phyloP scores from a whole-genome alignment of 2,113 vertebrate genomes.

The Garra rufa region DNA sequence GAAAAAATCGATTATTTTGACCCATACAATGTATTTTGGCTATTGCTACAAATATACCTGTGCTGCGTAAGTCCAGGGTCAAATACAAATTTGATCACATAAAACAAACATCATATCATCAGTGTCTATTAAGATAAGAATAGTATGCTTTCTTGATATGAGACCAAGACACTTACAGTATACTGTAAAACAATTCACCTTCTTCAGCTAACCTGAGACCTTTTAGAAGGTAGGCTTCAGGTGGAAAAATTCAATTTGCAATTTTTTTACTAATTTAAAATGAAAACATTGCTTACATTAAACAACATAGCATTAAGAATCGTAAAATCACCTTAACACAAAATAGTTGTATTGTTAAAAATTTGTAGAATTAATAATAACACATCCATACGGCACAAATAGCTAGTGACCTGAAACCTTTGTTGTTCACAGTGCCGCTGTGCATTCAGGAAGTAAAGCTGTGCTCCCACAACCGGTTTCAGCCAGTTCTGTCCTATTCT shows the following conservation, averaged over 20 bases:
- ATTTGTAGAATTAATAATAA: not conserved
- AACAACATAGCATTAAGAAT: not conserved
- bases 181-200: too few species aligned
- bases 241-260: not conserved
- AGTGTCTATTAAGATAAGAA: not conserved
- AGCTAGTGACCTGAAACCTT: slow-evolving; percentile 5
- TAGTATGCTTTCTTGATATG: not conserved
- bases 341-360: not conserved
- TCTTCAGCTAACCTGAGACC: not conserved
- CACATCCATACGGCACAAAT: not conserved
- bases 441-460: slow-evolving; percentile 51
- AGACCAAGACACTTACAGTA: too few species aligned
- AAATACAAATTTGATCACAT: too few species aligned
- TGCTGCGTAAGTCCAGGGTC: too few species aligned
- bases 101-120: not conserved
- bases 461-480: slow-evolving; percentile 38
- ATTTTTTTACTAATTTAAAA: not conserved
- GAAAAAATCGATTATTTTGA: too few species aligned
- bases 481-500: slow-evolving; percentile 48
- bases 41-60: too few species aligned
- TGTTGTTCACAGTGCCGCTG: slow-evolving; percentile 41
- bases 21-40: too few species aligned
- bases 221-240: not conserved
- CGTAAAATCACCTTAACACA: not conserved
- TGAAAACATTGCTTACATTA: not conserved